A percentile compares a stretch with the other conserved stretches of the same genome.
These are phyloP conservation scores for Microplitis mediator DNA, from an alignment of 1,140 invertebrate species.

Conservation along the genomic window DNA sequence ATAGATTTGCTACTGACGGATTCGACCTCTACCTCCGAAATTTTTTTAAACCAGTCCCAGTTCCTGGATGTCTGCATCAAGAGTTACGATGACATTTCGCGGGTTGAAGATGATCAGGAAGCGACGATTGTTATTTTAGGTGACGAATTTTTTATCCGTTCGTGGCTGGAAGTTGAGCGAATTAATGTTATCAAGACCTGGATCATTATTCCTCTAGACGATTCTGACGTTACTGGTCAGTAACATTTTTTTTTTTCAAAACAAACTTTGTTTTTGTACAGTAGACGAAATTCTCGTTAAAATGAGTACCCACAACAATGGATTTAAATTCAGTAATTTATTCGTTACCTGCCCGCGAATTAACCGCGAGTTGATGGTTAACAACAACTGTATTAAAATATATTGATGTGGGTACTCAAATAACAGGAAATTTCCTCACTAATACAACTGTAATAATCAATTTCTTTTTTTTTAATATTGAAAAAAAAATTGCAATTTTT, in stretches of 20 bases:
- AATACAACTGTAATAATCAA: no score
- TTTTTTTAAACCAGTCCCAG: conserved; percentile 42
- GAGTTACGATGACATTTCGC: conserved; percentile 33
- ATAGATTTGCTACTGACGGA: conserved; percentile 48
- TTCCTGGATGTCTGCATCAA: conserved; percentile 49
- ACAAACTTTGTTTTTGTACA: not conserved
- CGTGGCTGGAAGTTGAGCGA: conserved; percentile 43
- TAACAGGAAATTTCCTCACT: no score
- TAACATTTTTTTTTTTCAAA: not conserved
- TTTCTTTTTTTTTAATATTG: no score
- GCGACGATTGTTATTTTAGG: conserved; percentile 46
- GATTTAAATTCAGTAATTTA: no score
- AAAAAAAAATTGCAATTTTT: no score
- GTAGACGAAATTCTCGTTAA: not conserved
- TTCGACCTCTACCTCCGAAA: conserved; percentile 28
- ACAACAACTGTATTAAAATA: no score
- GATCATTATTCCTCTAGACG: conserved; percentile 49
- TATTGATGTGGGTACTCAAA: no score
- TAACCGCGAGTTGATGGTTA: no score
- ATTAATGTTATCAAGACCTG: conserved; percentile 40
- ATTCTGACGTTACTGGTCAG: conserved; percentile 47
- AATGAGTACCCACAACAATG: no score
- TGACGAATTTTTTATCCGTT: conserved; percentile 36
- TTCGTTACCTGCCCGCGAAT: no score
- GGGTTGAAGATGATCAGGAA: conserved; percentile 34